Evolutionary conservation across 2,888 invertebrate species (phyloP), one percentile per base, ranked within the genome.

Genomic region (Drosophila putrida): DNA sequence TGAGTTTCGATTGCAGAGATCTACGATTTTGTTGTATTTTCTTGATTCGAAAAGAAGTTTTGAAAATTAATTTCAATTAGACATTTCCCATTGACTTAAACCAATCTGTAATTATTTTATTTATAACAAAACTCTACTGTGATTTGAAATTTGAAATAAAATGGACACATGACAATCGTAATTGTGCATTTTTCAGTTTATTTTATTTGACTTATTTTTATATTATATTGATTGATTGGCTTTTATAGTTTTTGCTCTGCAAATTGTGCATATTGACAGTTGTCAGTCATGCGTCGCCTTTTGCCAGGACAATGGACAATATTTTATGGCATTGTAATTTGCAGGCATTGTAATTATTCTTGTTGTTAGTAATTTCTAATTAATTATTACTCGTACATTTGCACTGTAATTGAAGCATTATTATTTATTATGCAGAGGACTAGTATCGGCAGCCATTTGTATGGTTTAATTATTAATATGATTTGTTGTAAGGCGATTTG

Each of bases 361-460:
- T 39, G 27, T 47, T 55, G 28, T 15, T 31, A 15, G 38, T 33
- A 15, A 44, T 31, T 33, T 31, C 6, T 28, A 39, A 55, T 35
- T 50, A 15, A 44, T 28, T 11, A 64, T 69, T 77, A 62, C 67
- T 31, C 77, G 71, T 80, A 82, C 83, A 64, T 77, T 77, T 82
- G 66, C 76, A 87, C 78, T 74, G 70, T 57, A 76, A 81, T 71
- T 80, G 71, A 59, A 65, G 74, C 72, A 77, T 78, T 75, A 76
- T 57, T 46, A 43, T 50, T 20, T 20, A 60, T 47, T 53, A 62
- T 46, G 66, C 59, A 72, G 49, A 65, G 65, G 69, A 73, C 65
- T 78, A 50, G 65, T 53, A 69, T 66, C 62, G 75, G 71, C 81
- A 70, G 84, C 71, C 74, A 74, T 55, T 64, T 62, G 64, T 50